phyloP scores from a whole-genome alignment of 2,888 invertebrate species.

The Agrypnus murinus region DNA sequence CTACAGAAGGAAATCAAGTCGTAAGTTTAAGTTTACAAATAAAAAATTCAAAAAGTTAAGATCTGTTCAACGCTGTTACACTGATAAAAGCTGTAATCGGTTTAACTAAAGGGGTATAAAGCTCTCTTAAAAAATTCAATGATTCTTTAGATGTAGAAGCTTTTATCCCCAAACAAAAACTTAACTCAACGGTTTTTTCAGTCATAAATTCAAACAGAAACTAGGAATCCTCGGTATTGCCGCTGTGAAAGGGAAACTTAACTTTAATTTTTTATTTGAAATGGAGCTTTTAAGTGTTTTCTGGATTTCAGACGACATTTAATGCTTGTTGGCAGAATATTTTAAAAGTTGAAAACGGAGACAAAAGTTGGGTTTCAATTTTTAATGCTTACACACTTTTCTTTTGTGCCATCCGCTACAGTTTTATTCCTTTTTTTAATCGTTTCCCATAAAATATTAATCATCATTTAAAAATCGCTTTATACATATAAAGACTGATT shows the following conservation, averaged over 20 bases:
- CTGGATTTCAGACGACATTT: constrained; percentile 3
- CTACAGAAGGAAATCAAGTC: too few species aligned
- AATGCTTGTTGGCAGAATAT: constrained; percentile 5
- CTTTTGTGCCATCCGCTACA: too few species aligned
- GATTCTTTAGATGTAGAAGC: background rate
- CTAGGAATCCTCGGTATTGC: background rate
- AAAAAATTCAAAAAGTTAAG: too few species aligned
- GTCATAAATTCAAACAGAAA: background rate
- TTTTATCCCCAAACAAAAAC: background rate
- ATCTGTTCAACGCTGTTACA: too few species aligned
- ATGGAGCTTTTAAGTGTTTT: constrained; percentile 10
- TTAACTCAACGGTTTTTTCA: background rate
- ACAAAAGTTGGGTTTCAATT: constrained; percentile 1
- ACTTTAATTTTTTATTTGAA: constrained; percentile 9
- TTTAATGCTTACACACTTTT: background rate
- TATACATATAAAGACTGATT: too few species aligned
- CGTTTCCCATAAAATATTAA: too few species aligned
- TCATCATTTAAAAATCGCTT: too few species aligned
- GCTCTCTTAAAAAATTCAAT: constrained; percentile 7
- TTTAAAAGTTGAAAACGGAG: background rate
- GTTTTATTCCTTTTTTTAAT: too few species aligned
- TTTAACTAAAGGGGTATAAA: background rate
- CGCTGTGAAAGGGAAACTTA: constrained; percentile 5
- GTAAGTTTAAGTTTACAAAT: too few species aligned
- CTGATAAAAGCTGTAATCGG: background rate